These are phyloP conservation scores for Macropis europaea DNA, from an alignment of 2,888 invertebrate species.

Conservation along the genomic window DNA sequence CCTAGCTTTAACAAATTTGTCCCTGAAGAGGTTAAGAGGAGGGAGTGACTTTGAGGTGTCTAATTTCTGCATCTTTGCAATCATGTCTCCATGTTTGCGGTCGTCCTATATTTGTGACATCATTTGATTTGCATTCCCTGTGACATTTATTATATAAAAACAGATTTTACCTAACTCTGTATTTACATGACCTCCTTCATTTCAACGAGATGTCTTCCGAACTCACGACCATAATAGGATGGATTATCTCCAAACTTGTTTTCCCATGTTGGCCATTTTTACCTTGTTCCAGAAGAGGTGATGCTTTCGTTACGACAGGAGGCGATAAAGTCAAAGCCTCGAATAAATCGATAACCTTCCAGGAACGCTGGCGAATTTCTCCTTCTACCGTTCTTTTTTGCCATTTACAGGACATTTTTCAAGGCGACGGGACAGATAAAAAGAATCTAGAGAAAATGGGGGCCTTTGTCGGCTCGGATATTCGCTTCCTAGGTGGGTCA, in stretches of 20 bases:
- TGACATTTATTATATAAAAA: too few species aligned
- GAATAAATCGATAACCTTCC: slow-evolving; percentile 72
- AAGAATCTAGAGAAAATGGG: background rate
- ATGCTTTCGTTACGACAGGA: slow-evolving; percentile 32
- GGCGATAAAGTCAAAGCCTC: slow-evolving; percentile 63
- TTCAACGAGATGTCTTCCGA: too few species aligned
- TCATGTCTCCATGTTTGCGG: too few species aligned
- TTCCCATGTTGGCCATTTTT: slow-evolving; percentile 2
- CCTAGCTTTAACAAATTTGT: too few species aligned
- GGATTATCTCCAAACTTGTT: background rate
- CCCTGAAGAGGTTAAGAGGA: too few species aligned
- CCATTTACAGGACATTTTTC: slow-evolving; percentile 23
- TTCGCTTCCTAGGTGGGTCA: slow-evolving; percentile 6
- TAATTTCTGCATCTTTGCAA: too few species aligned
- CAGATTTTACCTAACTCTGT: too few species aligned
- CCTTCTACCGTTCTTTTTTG: slow-evolving; percentile 5
- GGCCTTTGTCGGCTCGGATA: slow-evolving; percentile 9
- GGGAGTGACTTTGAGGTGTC: too few species aligned
- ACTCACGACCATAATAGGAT: too few species aligned
- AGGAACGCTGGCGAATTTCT: slow-evolving; percentile 1
- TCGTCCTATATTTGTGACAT: too few species aligned
- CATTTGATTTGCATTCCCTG: too few species aligned
- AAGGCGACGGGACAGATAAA: background rate
- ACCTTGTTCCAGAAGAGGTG: background rate
- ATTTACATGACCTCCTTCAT: too few species aligned